Evolutionary conservation across 2,113 vertebrate species (phyloP), one percentile per base, ranked within the genome.

Genomic region (Oriolus oriolus): DNA sequence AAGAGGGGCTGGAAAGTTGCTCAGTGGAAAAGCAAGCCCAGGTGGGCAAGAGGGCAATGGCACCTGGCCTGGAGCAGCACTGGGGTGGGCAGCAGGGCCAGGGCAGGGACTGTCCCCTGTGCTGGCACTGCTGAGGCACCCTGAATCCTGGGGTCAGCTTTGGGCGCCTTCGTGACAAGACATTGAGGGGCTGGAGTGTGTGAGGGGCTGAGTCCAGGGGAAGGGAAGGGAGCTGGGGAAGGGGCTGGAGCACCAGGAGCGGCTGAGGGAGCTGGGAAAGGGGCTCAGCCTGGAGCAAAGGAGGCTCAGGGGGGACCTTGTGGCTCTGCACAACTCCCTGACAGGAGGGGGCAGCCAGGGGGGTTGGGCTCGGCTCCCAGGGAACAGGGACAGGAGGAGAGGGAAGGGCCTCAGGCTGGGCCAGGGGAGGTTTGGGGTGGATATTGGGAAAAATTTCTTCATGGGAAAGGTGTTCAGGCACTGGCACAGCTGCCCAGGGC

Each of bases 341-440:
- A n/a, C 20, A 71, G 57, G 41, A 87, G 85, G 49, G 56, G n/a
- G 5, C 35, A 79, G 57, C 30, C 1, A 0, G 47, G 21, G 15
- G 57, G 11, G 9, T 16, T 0, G 0, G 57, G 35, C 21, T 88
- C 7, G 80, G 76, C 42, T 50, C 35, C n/a, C 66, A 64, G 66
- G 85, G 24, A 78, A 79, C 41, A 16, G n/a, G n/a, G 49, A 71
- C 41, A 49, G 76, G 30, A 35, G 0, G 0, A 42, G 17, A 1
- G 35, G 26, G 0, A 71, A 80, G 0, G 0, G 31, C 15, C 42
- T 50, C 17, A 64, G 0, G 35, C 0, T 41, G 41, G 3, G 8
- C 21, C 57, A 64, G 35, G 26, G 7, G 16, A 71, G 30, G 66
- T 3, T 56, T 7, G 50, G 5, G 2, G 2, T 57, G 59, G 31